Evolutionary conservation across 2,113 vertebrate genomes (phyloP).

Genomic region (Poecile atricapillus): DNA sequence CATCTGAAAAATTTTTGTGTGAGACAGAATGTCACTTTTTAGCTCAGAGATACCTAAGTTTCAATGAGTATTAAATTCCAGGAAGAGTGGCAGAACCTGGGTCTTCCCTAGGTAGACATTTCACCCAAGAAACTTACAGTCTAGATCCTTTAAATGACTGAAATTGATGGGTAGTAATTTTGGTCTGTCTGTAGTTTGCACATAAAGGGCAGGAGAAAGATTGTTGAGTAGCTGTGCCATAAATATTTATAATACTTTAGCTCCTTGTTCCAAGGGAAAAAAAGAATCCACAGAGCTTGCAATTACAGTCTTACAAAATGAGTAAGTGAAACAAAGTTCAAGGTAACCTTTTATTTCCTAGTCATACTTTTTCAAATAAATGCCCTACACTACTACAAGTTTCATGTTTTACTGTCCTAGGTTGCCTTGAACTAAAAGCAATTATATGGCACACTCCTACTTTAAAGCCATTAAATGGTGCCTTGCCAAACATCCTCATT

Average conservation of each 20-base stretch:
- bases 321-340: conserved; percentile 54
- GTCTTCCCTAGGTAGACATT: neutral
- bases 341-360: conserved; percentile 31
- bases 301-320: conserved; percentile 28
- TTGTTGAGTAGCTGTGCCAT: neutral
- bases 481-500: conserved; percentile 51
- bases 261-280: neutral
- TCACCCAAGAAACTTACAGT: neutral
- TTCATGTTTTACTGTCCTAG: neutral
- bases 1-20: neutral
- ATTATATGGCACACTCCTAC: neutral
- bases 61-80: neutral
- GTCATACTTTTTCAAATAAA: conserved; percentile 2
- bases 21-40: neutral
- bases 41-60: neutral
- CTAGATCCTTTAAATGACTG: neutral
- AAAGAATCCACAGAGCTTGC: neutral
- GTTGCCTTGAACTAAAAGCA: conserved; percentile 22
- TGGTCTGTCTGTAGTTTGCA: neutral
- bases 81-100: neutral
- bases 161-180: neutral
- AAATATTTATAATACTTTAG: conserved; percentile 10
- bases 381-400: neutral
- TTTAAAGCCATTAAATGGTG: conserved; percentile 2
- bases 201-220: neutral